A percentile compares a stretch with the other conserved stretches of the same genome.
Evolutionary conservation across 1,140 invertebrate species (phyloP).

Genomic region (Oedothorax gibbosus): DNA sequence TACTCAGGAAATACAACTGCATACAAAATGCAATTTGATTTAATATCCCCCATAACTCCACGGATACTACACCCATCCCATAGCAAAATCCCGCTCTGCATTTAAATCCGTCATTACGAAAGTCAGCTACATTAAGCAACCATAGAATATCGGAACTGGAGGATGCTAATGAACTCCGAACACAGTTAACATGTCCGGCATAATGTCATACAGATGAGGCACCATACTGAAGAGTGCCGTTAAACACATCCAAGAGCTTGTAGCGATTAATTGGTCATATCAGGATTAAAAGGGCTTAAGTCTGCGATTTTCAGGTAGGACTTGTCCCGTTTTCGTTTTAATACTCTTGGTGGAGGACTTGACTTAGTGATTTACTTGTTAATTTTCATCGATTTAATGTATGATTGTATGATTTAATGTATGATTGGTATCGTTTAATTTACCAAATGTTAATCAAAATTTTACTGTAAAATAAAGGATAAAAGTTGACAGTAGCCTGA

Average conservation of each 20-base stretch:
- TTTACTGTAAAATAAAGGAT: no score
- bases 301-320: no score
- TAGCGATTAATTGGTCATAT: conserved; percentile 27
- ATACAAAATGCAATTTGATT: conserved; percentile 15
- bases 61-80: neutral
- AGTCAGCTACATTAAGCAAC: conserved; percentile 23
- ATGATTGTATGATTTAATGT: no score
- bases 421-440: no score
- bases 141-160: conserved; percentile 3
- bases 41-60: conserved; percentile 10
- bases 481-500: no score
- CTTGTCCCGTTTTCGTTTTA: no score
- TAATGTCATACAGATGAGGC: conserved; percentile 44
- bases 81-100: neutral
- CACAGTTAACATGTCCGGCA: conserved; percentile 39
- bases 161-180: conserved; percentile 40
- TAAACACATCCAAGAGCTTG: conserved; percentile 9
- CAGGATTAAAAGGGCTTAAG: no score
- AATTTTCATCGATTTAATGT: no score
- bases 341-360: no score
- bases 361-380: no score
- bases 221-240: conserved; percentile 14
- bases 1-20: conserved; percentile 10
- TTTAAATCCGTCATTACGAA: conserved; percentile 45
- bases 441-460: no score